Evolutionary conservation across 2,888 invertebrate species (phyloP).

Genomic region (Sceliomorpha sp.): DNA sequence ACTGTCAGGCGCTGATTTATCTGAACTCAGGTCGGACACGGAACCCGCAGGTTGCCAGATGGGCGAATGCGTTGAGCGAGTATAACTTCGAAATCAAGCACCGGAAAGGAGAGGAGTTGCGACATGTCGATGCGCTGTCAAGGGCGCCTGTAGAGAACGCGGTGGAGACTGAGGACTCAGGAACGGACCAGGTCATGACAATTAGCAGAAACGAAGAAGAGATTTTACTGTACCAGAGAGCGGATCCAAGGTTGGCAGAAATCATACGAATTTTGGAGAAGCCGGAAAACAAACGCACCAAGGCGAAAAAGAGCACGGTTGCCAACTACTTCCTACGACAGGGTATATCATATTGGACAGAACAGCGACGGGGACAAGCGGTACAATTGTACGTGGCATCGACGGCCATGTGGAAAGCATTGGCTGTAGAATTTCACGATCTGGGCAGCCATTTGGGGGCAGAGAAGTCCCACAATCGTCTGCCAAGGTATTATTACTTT

Average conservation of each 20-base stretch:
- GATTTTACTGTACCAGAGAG: conserved; percentile 16
- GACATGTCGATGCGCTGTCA: conserved; percentile 53
- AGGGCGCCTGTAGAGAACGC: too few relatives aligned
- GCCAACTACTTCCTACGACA: background rate
- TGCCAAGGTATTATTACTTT: conserved; percentile 54
- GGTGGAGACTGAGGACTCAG: too few relatives aligned
- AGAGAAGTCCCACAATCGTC: conserved; percentile 34
- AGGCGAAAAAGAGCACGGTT: too few relatives aligned
- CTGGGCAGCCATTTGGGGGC: too few relatives aligned
- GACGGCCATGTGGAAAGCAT: background rate
- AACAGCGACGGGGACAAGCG: too few relatives aligned
- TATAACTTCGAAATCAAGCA: too few relatives aligned
- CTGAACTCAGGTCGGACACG: conserved; percentile 58
- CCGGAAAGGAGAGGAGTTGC: conserved; percentile 52
- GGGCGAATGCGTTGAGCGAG: too few relatives aligned
- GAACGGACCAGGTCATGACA: conserved; percentile 2
- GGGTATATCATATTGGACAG: conserved; percentile 1
- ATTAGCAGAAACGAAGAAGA: conserved; percentile 10
- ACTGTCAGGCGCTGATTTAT: conserved; percentile 59
- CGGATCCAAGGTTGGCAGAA: conserved; percentile 5
- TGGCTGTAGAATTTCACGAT: too few relatives aligned
- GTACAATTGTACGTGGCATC: conserved; percentile 5
- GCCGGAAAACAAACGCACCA: too few relatives aligned
- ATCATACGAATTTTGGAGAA: conserved; percentile 9
- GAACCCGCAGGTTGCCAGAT: too few relatives aligned